phyloP scores from a whole-genome alignment of 2,888 invertebrate genomes.

The Norana najaformis region DNA sequence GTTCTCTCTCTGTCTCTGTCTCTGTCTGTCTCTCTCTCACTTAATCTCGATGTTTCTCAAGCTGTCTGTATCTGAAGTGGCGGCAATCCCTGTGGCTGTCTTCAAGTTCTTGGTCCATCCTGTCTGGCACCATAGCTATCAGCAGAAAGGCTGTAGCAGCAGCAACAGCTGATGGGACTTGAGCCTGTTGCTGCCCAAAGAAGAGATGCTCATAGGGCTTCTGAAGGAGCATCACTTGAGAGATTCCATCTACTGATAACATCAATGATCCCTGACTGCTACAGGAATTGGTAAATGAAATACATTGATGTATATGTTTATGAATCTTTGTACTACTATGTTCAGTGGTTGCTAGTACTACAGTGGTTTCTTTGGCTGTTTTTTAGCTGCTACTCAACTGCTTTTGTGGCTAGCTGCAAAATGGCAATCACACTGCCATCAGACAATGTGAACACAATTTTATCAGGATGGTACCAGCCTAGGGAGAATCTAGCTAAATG shows the following conservation, averaged over 20 bases:
- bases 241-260: not conserved
- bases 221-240: not conserved
- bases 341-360: not conserved
- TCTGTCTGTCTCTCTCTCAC: no score
- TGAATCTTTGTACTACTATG: not conserved
- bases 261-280: not conserved
- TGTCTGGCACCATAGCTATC: not conserved
- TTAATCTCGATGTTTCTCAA: no score
- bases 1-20: no score
- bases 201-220: not conserved
- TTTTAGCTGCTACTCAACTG: no score
- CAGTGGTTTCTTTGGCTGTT: not conserved
- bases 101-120: not conserved
- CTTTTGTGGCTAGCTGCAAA: not conserved
- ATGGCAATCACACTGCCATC: no score
- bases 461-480: not conserved
- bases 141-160: not conserved
- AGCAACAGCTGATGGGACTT: not conserved
- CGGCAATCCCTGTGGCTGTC: not conserved
- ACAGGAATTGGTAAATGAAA: not conserved
- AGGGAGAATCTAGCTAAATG: not conserved
- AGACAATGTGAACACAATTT: not conserved
- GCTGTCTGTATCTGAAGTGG: not conserved
- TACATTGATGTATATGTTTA: not conserved
- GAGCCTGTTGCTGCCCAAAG: not conserved